These are phyloP conservation scores for Cataglyphis cursor DNA, from an alignment of 2,888 invertebrate genomes.

Conservation along the genomic window DNA sequence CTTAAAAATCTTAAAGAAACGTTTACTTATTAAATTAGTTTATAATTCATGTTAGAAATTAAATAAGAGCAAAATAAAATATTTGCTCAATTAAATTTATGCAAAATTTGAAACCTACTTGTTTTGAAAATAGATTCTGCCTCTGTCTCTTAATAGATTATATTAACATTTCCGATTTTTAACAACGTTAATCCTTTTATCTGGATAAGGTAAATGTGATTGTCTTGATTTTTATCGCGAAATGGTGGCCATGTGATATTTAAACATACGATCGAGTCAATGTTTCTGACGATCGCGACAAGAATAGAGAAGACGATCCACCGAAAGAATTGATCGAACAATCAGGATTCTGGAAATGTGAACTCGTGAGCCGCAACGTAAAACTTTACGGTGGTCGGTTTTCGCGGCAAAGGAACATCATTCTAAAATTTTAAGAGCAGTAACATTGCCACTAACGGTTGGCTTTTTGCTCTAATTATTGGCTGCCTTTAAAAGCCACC, in stretches of 20 bases:
- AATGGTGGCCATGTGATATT: neutral
- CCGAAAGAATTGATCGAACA: constrained; percentile 54
- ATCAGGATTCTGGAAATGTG: constrained; percentile 75
- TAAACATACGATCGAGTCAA: constrained; percentile 5
- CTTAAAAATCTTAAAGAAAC: constrained; percentile 11
- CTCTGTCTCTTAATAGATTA: neutral
- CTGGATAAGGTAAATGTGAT: neutral
- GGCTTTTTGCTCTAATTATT: constrained; percentile 12
- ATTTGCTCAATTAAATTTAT: constrained; percentile 11
- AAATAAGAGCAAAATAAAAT: constrained; percentile 6
- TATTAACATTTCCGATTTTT: neutral
- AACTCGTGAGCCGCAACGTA: constrained; percentile 70
- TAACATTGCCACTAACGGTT: constrained; percentile 75
- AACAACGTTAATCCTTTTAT: neutral
- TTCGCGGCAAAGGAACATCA: constrained; percentile 75
- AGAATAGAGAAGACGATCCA: neutral
- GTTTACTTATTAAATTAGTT: constrained; percentile 13
- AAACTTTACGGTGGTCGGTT: constrained; percentile 71
- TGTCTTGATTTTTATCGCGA: neutral
- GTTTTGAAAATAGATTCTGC: neutral
- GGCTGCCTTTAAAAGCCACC: constrained; percentile 78
- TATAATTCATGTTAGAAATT: neutral
- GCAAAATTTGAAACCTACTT: neutral
- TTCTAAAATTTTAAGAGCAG: constrained; percentile 84
- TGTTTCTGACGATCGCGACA: neutral